phyloP scores from a whole-genome alignment of 2,797 vertebrate genomes.

The Centroberyx gerrardi region DNA sequence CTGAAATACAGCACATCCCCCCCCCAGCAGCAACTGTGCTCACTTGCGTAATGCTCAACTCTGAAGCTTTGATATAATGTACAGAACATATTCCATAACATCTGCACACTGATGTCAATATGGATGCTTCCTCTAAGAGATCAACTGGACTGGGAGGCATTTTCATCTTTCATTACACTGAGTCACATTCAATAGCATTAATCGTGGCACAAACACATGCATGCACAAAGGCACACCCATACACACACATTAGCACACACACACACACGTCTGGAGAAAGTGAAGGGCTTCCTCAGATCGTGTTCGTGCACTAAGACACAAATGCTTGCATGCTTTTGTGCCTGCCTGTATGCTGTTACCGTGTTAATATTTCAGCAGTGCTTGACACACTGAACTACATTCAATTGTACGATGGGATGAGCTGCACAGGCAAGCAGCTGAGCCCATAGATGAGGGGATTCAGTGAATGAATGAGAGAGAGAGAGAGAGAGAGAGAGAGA shows the following conservation, averaged over 20 bases:
- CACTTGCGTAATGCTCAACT: conserved; percentile 15
- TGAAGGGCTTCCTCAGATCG: conserved; percentile 36
- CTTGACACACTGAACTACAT: conserved; percentile 87
- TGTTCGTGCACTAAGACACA: conserved; percentile 39
- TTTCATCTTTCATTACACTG: neutral
- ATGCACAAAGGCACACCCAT: neutral
- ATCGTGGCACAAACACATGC: neutral
- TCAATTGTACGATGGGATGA: conserved; percentile 41
- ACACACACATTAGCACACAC: neutral
- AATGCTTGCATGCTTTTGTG: conserved; percentile 44
- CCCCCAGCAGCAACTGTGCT: conserved; percentile 25
- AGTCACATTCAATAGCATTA: neutral
- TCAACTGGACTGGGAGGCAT: neutral
- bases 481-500: conserved; percentile 1
- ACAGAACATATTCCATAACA: neutral
- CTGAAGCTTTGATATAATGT: neutral
- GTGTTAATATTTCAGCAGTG: conserved; percentile 84
- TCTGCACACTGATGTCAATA: conserved; percentile 3
- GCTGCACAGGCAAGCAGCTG: conserved; percentile 50
- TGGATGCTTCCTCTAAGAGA: conserved; percentile 8
- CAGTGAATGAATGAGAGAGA: conserved; percentile 14
- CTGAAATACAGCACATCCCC: conserved; percentile 1
- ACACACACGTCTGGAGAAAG: conserved; percentile 8
- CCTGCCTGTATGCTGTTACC: conserved; percentile 36
- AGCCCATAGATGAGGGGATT: conserved; percentile 40